Conservation (phyloP, 2,113 vertebrate genomes). For the Eudyptes chrysolophus region DNA sequence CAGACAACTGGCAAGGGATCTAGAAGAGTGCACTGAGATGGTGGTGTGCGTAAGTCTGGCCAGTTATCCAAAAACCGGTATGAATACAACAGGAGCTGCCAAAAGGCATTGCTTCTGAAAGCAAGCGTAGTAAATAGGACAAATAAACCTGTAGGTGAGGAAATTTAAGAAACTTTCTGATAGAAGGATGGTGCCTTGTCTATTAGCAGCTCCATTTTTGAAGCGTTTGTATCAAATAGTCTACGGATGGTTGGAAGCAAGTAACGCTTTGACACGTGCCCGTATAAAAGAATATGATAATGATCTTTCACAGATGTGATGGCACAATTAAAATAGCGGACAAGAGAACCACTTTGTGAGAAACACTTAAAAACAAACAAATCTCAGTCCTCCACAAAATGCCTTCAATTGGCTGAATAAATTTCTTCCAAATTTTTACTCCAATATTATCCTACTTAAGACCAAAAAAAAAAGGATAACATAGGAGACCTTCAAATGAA, state of each 20-base stretch:
- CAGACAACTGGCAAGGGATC: slow-evolving; percentile 54
- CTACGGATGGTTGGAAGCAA: neutral
- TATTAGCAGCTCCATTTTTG: neutral
- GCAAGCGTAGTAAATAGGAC: slow-evolving; percentile 45
- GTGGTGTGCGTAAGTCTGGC: neutral
- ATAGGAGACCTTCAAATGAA: neutral
- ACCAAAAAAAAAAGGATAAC: slow-evolving; percentile 6
- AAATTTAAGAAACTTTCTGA: neutral
- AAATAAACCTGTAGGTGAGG: slow-evolving; percentile 27
- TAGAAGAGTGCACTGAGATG: slow-evolving; percentile 42
- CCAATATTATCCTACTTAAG: neutral
- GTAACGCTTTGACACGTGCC: neutral
- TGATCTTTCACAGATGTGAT: slow-evolving; percentile 13
- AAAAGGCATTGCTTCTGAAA: slow-evolving; percentile 47
- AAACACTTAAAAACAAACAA: slow-evolving; percentile 20
- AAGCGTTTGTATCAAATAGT: neutral
- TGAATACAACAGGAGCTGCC: slow-evolving; percentile 27
- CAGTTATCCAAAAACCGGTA: neutral
- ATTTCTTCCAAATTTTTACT: slow-evolving; percentile 2
- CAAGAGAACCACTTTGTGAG: slow-evolving; percentile 8
- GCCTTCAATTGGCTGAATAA: slow-evolving; percentile 26
- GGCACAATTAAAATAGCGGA: neutral
- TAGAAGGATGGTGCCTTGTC: neutral
- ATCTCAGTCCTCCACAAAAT: neutral
- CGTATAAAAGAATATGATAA: neutral